Evolutionary conservation across 2,797 vertebrate species (phyloP), one percentile per base, ranked within the genome.

Genomic region (Morus bassanus): DNA sequence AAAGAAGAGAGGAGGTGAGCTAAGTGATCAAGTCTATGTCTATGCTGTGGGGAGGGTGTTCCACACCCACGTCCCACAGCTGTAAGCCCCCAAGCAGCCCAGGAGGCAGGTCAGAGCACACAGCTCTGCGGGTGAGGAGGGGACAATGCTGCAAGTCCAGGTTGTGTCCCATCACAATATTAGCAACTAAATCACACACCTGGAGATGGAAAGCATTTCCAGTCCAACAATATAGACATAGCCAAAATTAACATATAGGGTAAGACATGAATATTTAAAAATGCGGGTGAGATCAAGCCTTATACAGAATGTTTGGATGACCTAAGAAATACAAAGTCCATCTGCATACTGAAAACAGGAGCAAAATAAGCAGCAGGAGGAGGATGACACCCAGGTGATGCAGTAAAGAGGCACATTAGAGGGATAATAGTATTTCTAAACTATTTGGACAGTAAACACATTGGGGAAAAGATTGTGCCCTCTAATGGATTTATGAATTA

Each of bases 401-500:
- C 23, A 67, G 31, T 61, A 68, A 91, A 63, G 35, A 91, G 50
- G 45, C 24, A 92, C 89, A 85, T 64, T 56, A 50, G 39, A 85
- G 50, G 24, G 2, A 87, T 5, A 88, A 74, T 17, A 56, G 13
- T 67, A 56, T 85, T 85, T 93, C 60, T 83, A 88, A 93, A 37
- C 30, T 74, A 59, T 87, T 82, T 67, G 61, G 85, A 54, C 23
- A 69, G 39, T 57, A 89, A 95, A 63, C 4, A 39, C 35, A 2
- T 11, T 24, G 30, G 50, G 65, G 41, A 25, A 78, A 91, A 93
- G 19, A 65, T 76, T 84, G 10, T 92, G 46, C 46, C 63, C 41
- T 92, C 43, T 91, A 81, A 85, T 63, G 46, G 53, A 54, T 83
- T 91, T 93, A 80, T 80, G 70, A 91, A 79, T 94, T 91, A 54